Base-by-base conservation (phyloP, 2,888 invertebrate genomes). In the Apamea sordens region DNA sequence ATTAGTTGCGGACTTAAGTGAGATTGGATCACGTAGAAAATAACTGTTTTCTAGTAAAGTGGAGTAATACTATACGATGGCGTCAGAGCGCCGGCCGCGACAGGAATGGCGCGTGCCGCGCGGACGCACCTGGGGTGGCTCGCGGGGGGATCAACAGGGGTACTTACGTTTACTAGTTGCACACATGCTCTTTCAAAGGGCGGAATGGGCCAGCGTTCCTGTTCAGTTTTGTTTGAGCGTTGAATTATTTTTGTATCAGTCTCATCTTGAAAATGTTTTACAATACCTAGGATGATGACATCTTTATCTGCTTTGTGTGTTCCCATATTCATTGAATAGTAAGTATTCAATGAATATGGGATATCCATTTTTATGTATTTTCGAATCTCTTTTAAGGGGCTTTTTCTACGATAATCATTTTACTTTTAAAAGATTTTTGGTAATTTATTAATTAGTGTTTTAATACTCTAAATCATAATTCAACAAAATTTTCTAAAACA, bases 81-180 rank as follows among this genome's bases (percentile, higher is more conserved):
- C 95, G 95, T 95, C 96, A 94, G 95, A 90, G 95, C 95, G 96
- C 96, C 95, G 95, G 93, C 93, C 95, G 93, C 93, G 94, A 92
- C 92, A 92, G 92, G 96, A 96, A 96, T 97, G 97, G 97, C 97
- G 97, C 97, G 96, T 97, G 97, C 97, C 97, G 92, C 91, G 93
- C 93, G 92, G 92, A 87, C 95, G 94, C 96, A 96, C 96, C 96
- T 96, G 96, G 96, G 96, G 96, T 95, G 93, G 93, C 90, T 91
- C 88, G 95, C 94, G 96, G 96, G 96, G 97, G 96, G 95, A 96
- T 95, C 92, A 94, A 95, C 96, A 96, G 95, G 96, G 96, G 96
- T 96, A 96, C 96, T 96, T 96, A 96, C 96, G 93, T 94, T 95
- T 95, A 95, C 96, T 95, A 95, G 94, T 96, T 96, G 96, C 96